phyloP scores from a whole-genome alignment of 2,888 invertebrate species.

The Bimastos eiseni region DNA sequence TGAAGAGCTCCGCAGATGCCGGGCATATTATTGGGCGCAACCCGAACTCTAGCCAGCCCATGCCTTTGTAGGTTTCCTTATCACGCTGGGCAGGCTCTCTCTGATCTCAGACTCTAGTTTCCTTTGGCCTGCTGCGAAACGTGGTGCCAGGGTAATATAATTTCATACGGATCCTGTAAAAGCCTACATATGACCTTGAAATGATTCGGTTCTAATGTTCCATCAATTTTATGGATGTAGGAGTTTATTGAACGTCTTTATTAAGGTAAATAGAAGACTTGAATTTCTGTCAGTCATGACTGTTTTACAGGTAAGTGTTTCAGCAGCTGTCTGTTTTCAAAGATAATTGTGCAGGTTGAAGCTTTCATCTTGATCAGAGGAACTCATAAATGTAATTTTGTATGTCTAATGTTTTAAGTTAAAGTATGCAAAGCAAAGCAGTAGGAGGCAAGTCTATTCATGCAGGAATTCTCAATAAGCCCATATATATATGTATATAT shows the following conservation, averaged over 20 bases:
- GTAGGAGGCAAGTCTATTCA: no score
- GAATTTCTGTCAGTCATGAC: not conserved
- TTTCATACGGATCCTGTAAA: not conserved
- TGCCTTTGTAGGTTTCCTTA: not conserved
- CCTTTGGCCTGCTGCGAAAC: not conserved
- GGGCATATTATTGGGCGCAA: not conserved
- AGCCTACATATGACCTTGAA: not conserved
- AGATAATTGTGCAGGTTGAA: no score
- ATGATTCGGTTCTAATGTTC: not conserved
- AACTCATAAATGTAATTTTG: no score
- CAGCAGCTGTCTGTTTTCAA: no score
- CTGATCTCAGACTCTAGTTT: not conserved
- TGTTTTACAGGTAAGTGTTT: no score
- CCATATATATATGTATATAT: no score
- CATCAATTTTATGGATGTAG: not conserved
- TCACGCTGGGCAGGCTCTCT: conserved; percentile 1
- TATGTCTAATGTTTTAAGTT: no score
- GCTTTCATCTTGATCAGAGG: no score
- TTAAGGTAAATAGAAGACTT: not conserved
- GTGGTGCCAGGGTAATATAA: not conserved
- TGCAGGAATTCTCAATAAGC: no score
- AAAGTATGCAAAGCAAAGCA: no score
- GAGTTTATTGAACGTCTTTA: not conserved
- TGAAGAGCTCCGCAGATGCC: not conserved
- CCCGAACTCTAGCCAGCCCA: not conserved